These are phyloP conservation scores for Centropus unirufus DNA, from an alignment of 2,113 vertebrate species.

Conservation along the genomic window DNA sequence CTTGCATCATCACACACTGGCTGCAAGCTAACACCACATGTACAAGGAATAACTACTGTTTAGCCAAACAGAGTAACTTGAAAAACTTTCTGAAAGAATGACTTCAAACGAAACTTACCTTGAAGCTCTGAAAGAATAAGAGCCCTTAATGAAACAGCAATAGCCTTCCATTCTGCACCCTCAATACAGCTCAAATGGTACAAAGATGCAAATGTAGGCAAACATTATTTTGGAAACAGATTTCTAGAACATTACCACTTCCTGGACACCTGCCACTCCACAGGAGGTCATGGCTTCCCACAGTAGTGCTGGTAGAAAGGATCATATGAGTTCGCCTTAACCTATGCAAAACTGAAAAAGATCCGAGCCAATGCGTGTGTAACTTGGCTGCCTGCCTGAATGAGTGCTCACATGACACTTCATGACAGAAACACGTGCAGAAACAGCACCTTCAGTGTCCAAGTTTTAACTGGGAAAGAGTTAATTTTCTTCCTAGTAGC, in stretches of 20 bases:
- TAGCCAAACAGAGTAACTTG: not conserved
- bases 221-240: not conserved
- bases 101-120: not conserved
- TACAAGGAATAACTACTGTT: not conserved
- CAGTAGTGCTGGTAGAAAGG: not conserved
- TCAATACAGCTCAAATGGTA: not conserved
- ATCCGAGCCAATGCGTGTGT: not conserved
- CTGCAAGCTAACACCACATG: not conserved
- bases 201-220: not conserved
- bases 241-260: not conserved
- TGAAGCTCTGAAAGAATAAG: not conserved
- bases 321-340: fast-evolving
- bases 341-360: not conserved
- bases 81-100: not conserved
- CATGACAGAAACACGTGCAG: not conserved
- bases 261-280: not conserved
- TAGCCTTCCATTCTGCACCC: not conserved
- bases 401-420: fast-evolving
- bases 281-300: not conserved
- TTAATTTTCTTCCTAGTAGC: too few relatives aligned
- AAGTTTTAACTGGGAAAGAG: too few relatives aligned
- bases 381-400: not conserved
- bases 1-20: not conserved
- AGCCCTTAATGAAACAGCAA: not conserved
- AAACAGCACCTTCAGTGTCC: not conserved